phyloP scores from a whole-genome alignment of 1,140 invertebrate genomes.

The Spodoptera frugiperda region DNA sequence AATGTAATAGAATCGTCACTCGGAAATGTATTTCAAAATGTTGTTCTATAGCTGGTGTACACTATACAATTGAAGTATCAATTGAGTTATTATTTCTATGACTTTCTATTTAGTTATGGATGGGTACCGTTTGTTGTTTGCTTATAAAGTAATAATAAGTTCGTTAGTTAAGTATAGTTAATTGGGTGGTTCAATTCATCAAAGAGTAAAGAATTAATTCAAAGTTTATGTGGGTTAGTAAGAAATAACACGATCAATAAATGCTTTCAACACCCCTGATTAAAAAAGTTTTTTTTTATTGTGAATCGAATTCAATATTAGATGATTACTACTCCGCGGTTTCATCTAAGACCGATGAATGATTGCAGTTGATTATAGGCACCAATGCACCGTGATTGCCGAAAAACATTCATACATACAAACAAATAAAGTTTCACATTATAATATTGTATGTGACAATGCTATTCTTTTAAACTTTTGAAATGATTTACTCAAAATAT shows the following conservation, averaged over 20 bases:
- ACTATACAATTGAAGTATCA: neutral
- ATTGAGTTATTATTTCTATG: conserved; percentile 16
- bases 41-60: neutral
- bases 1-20: conserved; percentile 34
- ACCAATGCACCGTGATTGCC: no score
- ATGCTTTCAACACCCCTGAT: no score
- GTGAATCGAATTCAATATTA: neutral
- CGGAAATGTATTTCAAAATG: conserved; percentile 26
- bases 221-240: no score
- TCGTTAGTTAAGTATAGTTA: neutral
- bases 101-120: conserved; percentile 1
- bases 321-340: neutral
- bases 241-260: neutral
- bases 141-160: neutral
- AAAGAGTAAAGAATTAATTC: neutral
- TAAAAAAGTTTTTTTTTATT: no score
- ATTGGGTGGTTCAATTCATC: neutral
- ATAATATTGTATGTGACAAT: no score
- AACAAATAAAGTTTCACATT: no score
- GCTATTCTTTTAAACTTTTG: no score
- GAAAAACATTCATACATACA: no score
- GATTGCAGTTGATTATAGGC: no score
- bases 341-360: no score
- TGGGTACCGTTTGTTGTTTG: neutral
- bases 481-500: no score